A percentile compares a stretch with the other conserved stretches of the same genome.
Conservation (phyloP, 2,113 vertebrate species). For the Cervus canadensis region DNA sequence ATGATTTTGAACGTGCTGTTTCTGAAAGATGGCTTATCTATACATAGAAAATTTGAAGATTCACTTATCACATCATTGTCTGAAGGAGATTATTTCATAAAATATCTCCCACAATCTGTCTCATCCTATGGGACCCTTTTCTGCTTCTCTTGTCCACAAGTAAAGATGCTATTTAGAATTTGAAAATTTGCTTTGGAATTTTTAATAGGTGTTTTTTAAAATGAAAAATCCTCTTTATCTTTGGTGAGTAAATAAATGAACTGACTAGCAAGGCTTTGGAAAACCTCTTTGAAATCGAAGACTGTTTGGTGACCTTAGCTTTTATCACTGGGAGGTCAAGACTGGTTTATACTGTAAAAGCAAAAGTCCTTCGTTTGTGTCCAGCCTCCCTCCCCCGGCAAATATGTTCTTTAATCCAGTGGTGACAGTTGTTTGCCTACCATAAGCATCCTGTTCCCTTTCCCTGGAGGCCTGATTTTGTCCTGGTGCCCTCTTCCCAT, state of each 20-base stretch:
- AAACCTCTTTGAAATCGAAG: neutral
- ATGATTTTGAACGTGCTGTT: neutral
- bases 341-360: neutral
- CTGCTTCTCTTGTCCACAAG: neutral
- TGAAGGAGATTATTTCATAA: neutral
- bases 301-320: neutral
- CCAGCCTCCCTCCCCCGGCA: neutral
- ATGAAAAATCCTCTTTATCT: neutral
- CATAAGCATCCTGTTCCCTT: neutral
- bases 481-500: neutral
- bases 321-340: neutral
- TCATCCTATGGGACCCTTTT: neutral
- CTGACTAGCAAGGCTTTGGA: neutral
- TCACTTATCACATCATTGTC: neutral
- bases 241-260: constrained; percentile 24
- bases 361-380: neutral
- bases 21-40: neutral
- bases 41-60: neutral
- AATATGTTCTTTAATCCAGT: neutral
- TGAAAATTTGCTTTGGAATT: neutral
- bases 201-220: neutral
- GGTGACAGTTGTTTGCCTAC: neutral
- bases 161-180: neutral
- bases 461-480: neutral
- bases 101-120: neutral